These are phyloP conservation scores for Geopemphigus sp. DNA, from an alignment of 1,140 invertebrate genomes.

Conservation along the genomic window DNA sequence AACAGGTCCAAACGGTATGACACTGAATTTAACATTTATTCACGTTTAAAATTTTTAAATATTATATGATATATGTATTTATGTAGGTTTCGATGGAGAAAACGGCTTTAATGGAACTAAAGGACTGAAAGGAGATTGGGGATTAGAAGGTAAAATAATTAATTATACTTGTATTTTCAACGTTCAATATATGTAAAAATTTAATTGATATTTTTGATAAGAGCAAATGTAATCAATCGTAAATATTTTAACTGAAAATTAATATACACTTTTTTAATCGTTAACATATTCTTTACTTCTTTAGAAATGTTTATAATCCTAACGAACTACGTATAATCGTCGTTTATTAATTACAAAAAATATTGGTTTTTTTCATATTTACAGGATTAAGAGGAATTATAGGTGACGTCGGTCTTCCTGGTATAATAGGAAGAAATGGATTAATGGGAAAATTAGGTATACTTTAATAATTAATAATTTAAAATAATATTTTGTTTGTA, in stretches of 20 bases:
- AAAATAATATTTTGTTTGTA: neutral
- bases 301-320: too few relatives aligned
- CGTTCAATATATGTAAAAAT: too few relatives aligned
- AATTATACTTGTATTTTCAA: too few relatives aligned
- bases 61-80: conserved; percentile 2
- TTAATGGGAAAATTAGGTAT: conserved; percentile 65
- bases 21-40: conserved; percentile 48
- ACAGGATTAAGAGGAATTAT: conserved; percentile 61
- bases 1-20: conserved; percentile 52
- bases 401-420: conserved; percentile 64
- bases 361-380: neutral
- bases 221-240: too few relatives aligned
- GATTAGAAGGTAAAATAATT: conserved; percentile 60
- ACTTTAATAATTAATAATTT: neutral
- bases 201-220: too few relatives aligned
- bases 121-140: conserved; percentile 69
- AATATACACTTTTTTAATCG: too few relatives aligned
- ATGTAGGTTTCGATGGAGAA: conserved; percentile 46
- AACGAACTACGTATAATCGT: too few relatives aligned
- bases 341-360: too few relatives aligned
- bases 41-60: neutral
- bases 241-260: too few relatives aligned
- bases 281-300: too few relatives aligned
- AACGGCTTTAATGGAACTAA: conserved; percentile 49
- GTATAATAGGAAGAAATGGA: conserved; percentile 64